A percentile compares a stretch with the other conserved stretches of the same genome.
These are phyloP conservation scores for Pyrochroa serraticornis DNA, from an alignment of 2,888 invertebrate genomes.

Conservation along the genomic window DNA sequence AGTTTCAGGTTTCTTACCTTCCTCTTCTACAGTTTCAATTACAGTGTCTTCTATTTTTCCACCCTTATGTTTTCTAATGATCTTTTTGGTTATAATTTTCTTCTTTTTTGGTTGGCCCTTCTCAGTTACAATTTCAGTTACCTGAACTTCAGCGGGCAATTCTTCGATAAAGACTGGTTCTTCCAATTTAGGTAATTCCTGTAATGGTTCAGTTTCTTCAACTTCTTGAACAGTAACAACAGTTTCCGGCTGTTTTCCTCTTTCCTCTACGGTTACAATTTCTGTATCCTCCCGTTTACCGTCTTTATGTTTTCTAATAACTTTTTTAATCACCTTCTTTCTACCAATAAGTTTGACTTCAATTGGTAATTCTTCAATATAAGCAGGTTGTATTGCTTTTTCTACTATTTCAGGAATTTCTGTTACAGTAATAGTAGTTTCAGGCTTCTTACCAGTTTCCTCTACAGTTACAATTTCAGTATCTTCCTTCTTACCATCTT, in stretches of 20 bases:
- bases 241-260: slow-evolving; percentile 49
- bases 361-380: slow-evolving; percentile 28
- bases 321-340: slow-evolving; percentile 44
- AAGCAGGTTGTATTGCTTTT: slow-evolving; percentile 36
- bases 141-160: slow-evolving; percentile 34
- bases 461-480: slow-evolving; percentile 54
- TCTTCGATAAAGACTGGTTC: slow-evolving; percentile 34
- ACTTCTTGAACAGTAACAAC: slow-evolving; percentile 40
- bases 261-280: slow-evolving; percentile 50
- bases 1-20: slow-evolving; percentile 57
- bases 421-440: slow-evolving; percentile 46
- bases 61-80: slow-evolving; percentile 47
- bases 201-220: slow-evolving; percentile 30
- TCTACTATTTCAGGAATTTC: slow-evolving; percentile 27
- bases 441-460: slow-evolving; percentile 13
- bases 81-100: slow-evolving; percentile 45
- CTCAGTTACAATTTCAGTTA: slow-evolving; percentile 33
- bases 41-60: slow-evolving; percentile 55
- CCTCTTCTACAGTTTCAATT: slow-evolving; percentile 59
- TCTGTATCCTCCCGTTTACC: slow-evolving; percentile 51
- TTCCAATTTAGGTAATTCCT: slow-evolving; percentile 12
- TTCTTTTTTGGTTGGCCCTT: slow-evolving; percentile 33
- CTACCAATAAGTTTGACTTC: slow-evolving; percentile 8
- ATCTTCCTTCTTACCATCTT: slow-evolving; percentile 43
- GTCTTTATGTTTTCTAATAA: slow-evolving; percentile 53